Conservation (phyloP, 2,888 invertebrate genomes). For the Polydesmus complanatus region DNA sequence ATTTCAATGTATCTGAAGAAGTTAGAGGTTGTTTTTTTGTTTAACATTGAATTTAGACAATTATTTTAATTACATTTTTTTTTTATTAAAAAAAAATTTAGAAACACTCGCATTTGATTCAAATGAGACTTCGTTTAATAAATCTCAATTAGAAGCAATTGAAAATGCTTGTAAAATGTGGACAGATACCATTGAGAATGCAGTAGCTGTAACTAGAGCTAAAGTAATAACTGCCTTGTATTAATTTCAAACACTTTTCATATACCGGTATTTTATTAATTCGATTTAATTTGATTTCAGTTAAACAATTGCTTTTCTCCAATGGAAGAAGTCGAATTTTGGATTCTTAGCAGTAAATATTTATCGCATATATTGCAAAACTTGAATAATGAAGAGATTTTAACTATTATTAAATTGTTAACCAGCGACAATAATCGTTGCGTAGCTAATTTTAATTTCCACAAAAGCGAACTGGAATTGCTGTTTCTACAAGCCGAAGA, state of each 20-base stretch:
- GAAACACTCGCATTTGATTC: too few relatives aligned
- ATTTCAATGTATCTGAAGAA: too few relatives aligned
- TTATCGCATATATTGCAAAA: background rate
- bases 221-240: too few relatives aligned
- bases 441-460: background rate
- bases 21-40: too few relatives aligned
- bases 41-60: too few relatives aligned
- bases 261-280: too few relatives aligned
- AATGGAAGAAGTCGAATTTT: background rate
- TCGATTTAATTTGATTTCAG: background rate
- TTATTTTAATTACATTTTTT: too few relatives aligned
- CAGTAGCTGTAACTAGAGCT: background rate
- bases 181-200: background rate
- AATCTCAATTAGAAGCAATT: too few relatives aligned
- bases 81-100: too few relatives aligned
- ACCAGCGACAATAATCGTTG: background rate
- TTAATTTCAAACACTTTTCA: too few relatives aligned
- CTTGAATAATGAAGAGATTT: background rate
- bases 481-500: conserved; percentile 25
- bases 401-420: background rate
- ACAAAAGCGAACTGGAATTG: background rate
- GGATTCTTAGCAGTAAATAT: background rate
- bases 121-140: too few relatives aligned
- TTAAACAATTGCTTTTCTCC: background rate
- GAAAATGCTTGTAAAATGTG: background rate